These are phyloP conservation scores for Myotis pilosus DNA, from an alignment of 2,797 vertebrate genomes.

Conservation along the genomic window DNA sequence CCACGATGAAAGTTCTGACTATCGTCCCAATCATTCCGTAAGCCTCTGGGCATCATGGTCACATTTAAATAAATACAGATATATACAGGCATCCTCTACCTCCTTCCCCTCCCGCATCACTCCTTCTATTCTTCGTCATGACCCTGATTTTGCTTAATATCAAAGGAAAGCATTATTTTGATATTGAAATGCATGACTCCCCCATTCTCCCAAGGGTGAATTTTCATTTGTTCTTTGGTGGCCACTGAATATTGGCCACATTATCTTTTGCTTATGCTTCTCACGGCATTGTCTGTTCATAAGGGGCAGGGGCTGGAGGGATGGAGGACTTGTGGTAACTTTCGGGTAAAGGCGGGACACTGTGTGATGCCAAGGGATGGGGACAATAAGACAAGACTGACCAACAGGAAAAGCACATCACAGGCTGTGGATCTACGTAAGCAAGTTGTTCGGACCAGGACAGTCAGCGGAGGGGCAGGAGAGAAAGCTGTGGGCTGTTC, in stretches of 20 bases:
- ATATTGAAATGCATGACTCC: not conserved
- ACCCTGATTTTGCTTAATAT: slow-evolving; percentile 25
- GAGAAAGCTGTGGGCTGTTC: not conserved
- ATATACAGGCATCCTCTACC: not conserved
- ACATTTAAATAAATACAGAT: not conserved
- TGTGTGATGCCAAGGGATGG: not conserved
- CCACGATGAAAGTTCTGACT: not conserved
- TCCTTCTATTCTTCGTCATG: not conserved
- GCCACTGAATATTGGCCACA: not conserved
- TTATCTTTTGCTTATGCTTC: not conserved
- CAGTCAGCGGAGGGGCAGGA: not conserved
- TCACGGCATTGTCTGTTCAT: not conserved
- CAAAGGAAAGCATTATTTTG: not conserved
- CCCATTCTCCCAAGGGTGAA: too few species aligned
- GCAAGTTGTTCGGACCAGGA: not conserved
- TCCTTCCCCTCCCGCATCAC: rapidly evolving
- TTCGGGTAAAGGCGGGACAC: not conserved
- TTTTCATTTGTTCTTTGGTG: not conserved
- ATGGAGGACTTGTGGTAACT: not conserved
- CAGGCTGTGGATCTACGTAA: not conserved
- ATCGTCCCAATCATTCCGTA: not conserved
- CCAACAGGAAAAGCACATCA: not conserved
- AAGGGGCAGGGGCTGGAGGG: not conserved
- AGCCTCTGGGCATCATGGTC: not conserved
- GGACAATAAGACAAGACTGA: not conserved